Base-by-base conservation (phyloP, 2,888 invertebrate species). In the Drosophila parthenogenetica region DNA sequence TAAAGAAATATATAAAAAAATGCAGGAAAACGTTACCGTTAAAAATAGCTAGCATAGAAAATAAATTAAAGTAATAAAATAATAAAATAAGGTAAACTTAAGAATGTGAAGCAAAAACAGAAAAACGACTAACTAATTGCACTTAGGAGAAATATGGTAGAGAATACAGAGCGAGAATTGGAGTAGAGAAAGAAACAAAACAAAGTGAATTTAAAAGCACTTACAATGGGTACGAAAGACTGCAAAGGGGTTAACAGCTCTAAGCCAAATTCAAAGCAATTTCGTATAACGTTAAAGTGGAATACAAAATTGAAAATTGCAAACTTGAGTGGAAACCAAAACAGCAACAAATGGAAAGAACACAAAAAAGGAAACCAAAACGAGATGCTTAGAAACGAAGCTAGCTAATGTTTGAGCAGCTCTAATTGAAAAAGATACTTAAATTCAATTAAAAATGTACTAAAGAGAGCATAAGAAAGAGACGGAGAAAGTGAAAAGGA, bases 291-390 rank as follows among this genome's bases (percentile, higher is more conserved):
- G 40, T 35, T 40, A 43, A 40, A 69, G 66, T 43, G 48, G 42
- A 37, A 25, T 54, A 59, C 19, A 10, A 43, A 66, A 59, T 68
- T 53, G 42, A 53, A 66, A 66, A 53, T 53, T n/a, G 59, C n/a
- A 7, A 60, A 37, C 48, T 48, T 43, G 32, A 59, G 39, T 17
- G 53, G 13, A 51, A 43, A 65, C 54, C 48, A 59, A 55, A 59
- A 42, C 39, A 59, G 42, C 39, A 16, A 16, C 22, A 49, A 50
- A 46, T 19, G 2, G 7, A 29, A 29, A 29, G 2, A 8, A 8
- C 7, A 25, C 25, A 5, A 0, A 29, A 8, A 29, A 46, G 25
- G 14, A 22, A 14, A 25, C 7, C 7, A 17, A 29, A 46, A 42
- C 11, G 5, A 29, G 46, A 46, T 22, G 11, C 29, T 29, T 10